A percentile compares a stretch with the other conserved stretches of the same genome.
Evolutionary conservation across 2,888 invertebrate genomes (phyloP).

Genomic region (Dolichopus griseipennis): DNA sequence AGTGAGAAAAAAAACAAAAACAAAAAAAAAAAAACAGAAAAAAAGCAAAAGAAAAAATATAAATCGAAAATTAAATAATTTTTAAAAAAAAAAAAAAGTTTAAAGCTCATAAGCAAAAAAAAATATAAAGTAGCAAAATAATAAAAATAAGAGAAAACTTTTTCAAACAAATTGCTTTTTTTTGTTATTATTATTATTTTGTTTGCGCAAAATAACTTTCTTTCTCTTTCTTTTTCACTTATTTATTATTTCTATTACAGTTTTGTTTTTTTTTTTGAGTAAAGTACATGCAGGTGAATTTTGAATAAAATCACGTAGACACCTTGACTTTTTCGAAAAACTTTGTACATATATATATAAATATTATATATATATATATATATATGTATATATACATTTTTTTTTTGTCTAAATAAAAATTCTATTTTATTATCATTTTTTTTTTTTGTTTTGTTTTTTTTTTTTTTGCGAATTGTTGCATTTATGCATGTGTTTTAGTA

Average conservation of each 20-base stretch:
- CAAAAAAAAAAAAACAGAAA: neutral
- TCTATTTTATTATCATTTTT: neutral
- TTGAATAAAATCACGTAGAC: neutral
- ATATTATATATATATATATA: no score
- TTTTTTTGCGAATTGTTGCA: neutral
- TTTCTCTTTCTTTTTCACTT: no score
- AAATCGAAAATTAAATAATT: no score
- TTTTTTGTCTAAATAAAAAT: no score
- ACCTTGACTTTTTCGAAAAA: neutral
- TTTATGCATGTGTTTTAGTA: neutral
- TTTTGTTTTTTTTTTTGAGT: neutral
- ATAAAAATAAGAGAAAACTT: neutral
- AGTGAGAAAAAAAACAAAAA: neutral
- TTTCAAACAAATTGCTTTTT: no score
- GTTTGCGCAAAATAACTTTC: no score
- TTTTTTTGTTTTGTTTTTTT: conserved; percentile 2
- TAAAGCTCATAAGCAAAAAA: neutral
- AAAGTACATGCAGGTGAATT: neutral
- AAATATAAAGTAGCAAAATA: neutral
- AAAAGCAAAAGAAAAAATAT: no score
- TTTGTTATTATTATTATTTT: no score
- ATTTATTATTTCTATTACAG: no score
- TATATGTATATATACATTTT: no score
- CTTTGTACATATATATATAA: no score
- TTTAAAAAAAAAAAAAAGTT: no score